Evolutionary conservation across 2,888 invertebrate species (phyloP).

Genomic region (Calliphora vomitoria): DNA sequence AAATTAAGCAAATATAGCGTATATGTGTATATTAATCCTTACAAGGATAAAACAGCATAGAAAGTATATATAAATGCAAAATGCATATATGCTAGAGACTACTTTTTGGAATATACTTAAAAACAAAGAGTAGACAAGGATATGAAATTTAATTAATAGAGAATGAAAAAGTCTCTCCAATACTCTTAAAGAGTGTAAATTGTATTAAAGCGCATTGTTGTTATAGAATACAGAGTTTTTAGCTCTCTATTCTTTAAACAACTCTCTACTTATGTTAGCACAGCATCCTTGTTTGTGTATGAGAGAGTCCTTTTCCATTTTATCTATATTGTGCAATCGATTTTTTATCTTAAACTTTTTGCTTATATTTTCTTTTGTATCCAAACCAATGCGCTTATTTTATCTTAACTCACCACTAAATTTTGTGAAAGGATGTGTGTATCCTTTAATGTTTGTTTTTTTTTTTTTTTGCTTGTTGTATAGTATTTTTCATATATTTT

Average conservation of each 20-base stretch:
- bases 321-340: slow-evolving; percentile 64
- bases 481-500: not conserved
- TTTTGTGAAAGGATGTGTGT: not conserved
- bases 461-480: not conserved
- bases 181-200: not conserved
- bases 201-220: slow-evolving; percentile 39
- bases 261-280: slow-evolving; percentile 22
- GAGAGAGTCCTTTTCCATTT: slow-evolving; percentile 11
- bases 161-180: not conserved
- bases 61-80: slow-evolving; percentile 21
- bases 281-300: slow-evolving; percentile 34
- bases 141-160: slow-evolving; percentile 1
- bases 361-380: slow-evolving; percentile 29
- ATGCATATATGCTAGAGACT: slow-evolving; percentile 29
- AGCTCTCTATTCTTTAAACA: not conserved
- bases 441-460: not conserved
- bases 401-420: slow-evolving; percentile 16
- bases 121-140: slow-evolving; percentile 26
- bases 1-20: not conserved
- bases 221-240: not conserved
- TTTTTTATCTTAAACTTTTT: slow-evolving; percentile 49
- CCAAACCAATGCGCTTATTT: slow-evolving; percentile 57
- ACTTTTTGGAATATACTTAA: slow-evolving; percentile 19
- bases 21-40: slow-evolving; percentile 12
- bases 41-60: slow-evolving; percentile 46